Evolutionary conservation across 35 echinoderm and acorn worm genomes (phyloP).

Genomic region (Ophioderma brevispina): DNA sequence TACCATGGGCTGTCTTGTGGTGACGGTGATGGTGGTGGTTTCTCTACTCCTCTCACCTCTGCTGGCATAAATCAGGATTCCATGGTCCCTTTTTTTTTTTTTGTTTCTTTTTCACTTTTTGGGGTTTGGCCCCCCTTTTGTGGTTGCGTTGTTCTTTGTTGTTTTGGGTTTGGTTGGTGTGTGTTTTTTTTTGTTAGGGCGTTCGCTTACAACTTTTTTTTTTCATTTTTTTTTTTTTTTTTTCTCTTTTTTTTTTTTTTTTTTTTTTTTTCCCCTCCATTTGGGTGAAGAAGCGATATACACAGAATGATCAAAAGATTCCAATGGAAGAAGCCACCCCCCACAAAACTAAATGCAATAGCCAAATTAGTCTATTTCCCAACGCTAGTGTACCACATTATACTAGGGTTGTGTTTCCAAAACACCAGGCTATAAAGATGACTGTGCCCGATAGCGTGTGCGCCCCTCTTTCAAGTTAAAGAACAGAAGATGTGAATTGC

Average conservation of each 20-base stretch:
- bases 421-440: constrained; percentile 73
- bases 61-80: constrained; percentile 21
- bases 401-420: constrained; percentile 85
- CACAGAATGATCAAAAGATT: constrained; percentile 66
- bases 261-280: too few relatives aligned
- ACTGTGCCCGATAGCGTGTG: constrained; percentile 61
- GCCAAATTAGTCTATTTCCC: constrained; percentile 52
- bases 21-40: not conserved
- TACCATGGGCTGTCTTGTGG: not conserved
- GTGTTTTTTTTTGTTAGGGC: too few relatives aligned
- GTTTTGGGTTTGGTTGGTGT: too few relatives aligned
- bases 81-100: too few relatives aligned
- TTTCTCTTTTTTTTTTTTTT: too few relatives aligned
- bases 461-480: constrained; percentile 97
- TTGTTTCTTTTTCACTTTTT: too few relatives aligned
- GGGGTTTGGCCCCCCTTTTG: too few relatives aligned
- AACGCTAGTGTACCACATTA: constrained; percentile 74
- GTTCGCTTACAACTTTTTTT: too few relatives aligned
- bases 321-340: constrained; percentile 92
- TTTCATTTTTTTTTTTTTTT: too few relatives aligned
- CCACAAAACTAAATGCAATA: constrained; percentile 72
- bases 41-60: not conserved
- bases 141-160: too few relatives aligned
- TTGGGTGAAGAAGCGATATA: constrained; percentile 91
- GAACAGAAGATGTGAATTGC: constrained; percentile 95